A percentile compares a stretch with the other conserved stretches of the same genome.
Conservation (phyloP, 2,113 vertebrate genomes). For the Orthochromis malagaraziensis region DNA sequence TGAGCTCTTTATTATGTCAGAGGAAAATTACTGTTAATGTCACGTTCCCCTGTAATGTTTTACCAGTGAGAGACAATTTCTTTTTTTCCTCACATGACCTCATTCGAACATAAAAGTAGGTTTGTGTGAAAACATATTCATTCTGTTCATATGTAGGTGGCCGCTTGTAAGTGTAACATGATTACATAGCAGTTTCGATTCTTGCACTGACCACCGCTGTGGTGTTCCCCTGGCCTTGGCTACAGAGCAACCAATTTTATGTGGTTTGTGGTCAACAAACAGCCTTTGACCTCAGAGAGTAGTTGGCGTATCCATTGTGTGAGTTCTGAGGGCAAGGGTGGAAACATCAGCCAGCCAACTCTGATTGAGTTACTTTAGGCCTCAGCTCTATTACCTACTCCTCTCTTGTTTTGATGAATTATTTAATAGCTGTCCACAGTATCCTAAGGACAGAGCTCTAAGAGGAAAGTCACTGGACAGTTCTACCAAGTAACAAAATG, state of each 20-base stretch:
- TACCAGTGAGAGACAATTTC: conserved; percentile 2
- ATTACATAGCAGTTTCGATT: conserved; percentile 9
- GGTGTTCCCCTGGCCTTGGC: conserved; percentile 18
- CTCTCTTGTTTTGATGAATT: conserved; percentile 65
- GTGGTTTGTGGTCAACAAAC: conserved; percentile 72
- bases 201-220: conserved; percentile 34
- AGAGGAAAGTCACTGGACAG: conserved; percentile 10
- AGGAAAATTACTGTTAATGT: conserved; percentile 38
- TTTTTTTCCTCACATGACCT: conserved; percentile 13
- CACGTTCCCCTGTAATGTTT: neutral
- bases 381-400: conserved; percentile 41
- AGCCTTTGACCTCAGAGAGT: conserved; percentile 65
- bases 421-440: conserved; percentile 57
- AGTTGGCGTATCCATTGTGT: conserved; percentile 29
- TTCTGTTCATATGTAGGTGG: conserved; percentile 29
- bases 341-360: conserved; percentile 25
- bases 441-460: conserved; percentile 17
- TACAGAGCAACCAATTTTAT: conserved; percentile 46
- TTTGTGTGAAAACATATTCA: conserved; percentile 1
- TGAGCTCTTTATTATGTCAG: conserved; percentile 43
- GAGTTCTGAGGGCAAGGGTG: conserved; percentile 35
- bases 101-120: neutral
- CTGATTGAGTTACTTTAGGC: conserved; percentile 63
- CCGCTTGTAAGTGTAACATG: conserved; percentile 17
- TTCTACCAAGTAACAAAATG: neutral